A percentile compares a stretch with the other conserved stretches of the same genome.
Conservation (phyloP, 2,888 invertebrate species). For the Synanthedon andrenaeformis region DNA sequence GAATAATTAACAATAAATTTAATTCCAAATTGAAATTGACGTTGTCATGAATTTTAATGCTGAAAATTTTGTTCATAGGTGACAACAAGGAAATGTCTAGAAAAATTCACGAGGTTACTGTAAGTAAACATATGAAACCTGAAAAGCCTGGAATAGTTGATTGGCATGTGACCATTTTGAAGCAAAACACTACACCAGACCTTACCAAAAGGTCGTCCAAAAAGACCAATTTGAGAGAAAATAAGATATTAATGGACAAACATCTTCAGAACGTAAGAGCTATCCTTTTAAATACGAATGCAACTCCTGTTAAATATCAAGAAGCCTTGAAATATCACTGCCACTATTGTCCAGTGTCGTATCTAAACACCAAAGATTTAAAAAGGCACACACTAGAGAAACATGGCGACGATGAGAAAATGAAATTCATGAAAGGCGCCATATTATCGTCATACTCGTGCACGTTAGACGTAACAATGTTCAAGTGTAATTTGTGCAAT, state of each 20-base stretch:
- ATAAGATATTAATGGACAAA: neutral
- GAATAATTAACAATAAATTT: neutral
- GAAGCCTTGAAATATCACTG: neutral
- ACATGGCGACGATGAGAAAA: neutral
- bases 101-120: slow-evolving; percentile 1
- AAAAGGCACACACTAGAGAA: neutral
- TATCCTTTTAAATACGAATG: neutral
- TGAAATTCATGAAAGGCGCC: neutral
- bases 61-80: slow-evolving; percentile 26
- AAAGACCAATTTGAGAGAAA: neutral
- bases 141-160: neutral
- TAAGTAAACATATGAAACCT: neutral
- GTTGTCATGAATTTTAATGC: slow-evolving; percentile 5
- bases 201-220: neutral
- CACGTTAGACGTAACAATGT: neutral
- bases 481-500: neutral
- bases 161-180: neutral
- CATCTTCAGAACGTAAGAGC: neutral
- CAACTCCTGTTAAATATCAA: neutral
- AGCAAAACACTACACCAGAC: neutral
- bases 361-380: neutral
- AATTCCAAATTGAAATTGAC: too few relatives aligned
- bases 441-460: neutral
- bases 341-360: neutral
- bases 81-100: slow-evolving; percentile 14